Base-by-base conservation (phyloP, 2,113 vertebrate species). In the Hystrix cristata region DNA sequence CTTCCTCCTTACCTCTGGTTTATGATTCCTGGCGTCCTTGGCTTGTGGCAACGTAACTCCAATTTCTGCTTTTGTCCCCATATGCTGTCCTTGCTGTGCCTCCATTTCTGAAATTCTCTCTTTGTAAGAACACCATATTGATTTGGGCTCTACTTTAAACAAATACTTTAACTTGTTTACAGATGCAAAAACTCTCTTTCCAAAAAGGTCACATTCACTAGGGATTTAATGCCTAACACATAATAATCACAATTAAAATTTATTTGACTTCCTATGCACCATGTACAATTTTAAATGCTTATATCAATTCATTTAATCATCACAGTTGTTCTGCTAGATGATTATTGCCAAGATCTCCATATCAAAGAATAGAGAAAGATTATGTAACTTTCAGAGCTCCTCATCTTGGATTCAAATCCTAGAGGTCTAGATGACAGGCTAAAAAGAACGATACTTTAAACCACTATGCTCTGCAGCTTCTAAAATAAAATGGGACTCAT, bases 401-500 rank as follows among this genome's bases (percentile, higher is more conserved):
- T 59, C 19, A 69, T n/a, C 5, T 25, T 13, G 10, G 1, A 2
- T 60, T 83, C 21, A 60, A 48, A 67, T 29, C 46, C 9, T 51
- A 48, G 14, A 48, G 43, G 14, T 43, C 48, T 21, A 79, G 19
- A 23, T 21, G 55, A 64, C 46, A 34, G 19, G 23, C 2, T 82
- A 0, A 67, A 29, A 76, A 38, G 38, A 38, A 38, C 38, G 34
- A 0, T 59, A 34, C 34, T 87, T 96, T 94, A 67, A 81, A 51
- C 9, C 11, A 57, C 2, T 14, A 5, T 0, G 0, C 4, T 14
- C 29, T 51, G 46, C 1, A 71, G 13, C 7, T 16, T 89, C 15
- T 69, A 25, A 69, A 38, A 46, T 48, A n/a, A 51, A 23, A 64
- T n/a, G 31, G 1, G 25, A 62, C 67, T 87, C n/a, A 57, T n/a